Conservation (phyloP, 2,797 vertebrate genomes). For the Channa striata region DNA sequence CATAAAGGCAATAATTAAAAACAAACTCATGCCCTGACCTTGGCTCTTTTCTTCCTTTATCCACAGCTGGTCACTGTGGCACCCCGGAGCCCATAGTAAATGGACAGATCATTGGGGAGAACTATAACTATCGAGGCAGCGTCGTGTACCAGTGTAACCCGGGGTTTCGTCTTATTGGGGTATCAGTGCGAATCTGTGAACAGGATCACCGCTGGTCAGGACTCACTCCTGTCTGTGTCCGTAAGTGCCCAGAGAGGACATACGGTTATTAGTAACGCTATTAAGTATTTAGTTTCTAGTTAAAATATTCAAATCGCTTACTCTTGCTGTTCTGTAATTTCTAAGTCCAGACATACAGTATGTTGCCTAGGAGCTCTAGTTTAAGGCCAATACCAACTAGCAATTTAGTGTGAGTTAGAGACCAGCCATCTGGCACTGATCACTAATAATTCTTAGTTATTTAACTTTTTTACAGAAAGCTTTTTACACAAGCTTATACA, state of each 20-base stretch:
- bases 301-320: background rate
- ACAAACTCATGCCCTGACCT: background rate
- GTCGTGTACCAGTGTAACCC: conserved; percentile 97
- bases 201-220: conserved; percentile 99
- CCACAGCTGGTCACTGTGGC: conserved; percentile 94
- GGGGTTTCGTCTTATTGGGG: conserved; percentile 96
- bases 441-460: conserved; percentile 19
- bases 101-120: conserved; percentile 95
- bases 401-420: conserved; percentile 35
- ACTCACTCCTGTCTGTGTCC: conserved; percentile 94
- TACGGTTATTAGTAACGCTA: background rate
- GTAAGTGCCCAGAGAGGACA: conserved; percentile 86
- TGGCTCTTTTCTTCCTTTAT: conserved; percentile 1
- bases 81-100: conserved; percentile 95
- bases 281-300: background rate
- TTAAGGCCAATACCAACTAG: background rate
- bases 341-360: conserved; percentile 6
- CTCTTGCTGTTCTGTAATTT: conserved; percentile 1
- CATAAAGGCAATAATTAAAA: background rate
- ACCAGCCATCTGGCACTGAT: conserved; percentile 23
- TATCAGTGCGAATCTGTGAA: conserved; percentile 97
- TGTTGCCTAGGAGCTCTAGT: background rate
- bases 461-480: conserved; percentile 4
- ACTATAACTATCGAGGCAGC: conserved; percentile 96
- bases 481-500: background rate